Base-by-base conservation (phyloP, 2,113 vertebrate genomes). In the Campylomormyrus numenius region DNA sequence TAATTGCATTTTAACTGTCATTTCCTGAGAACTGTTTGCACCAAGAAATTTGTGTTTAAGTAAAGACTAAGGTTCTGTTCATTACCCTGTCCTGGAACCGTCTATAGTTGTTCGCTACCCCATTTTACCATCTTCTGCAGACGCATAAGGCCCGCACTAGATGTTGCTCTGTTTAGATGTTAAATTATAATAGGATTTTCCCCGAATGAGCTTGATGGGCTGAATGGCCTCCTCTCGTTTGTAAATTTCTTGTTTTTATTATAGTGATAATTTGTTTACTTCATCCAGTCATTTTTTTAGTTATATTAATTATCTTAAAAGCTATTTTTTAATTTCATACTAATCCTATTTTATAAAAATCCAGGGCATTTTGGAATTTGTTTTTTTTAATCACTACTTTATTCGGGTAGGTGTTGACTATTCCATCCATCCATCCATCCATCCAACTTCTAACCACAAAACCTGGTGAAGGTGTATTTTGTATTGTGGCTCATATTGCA, bases 31-130 rank as follows among this genome's bases (percentile, higher is more conserved):
- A 46, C 89, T 77, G 80, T 91, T 80, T 91, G 92, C 91, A 74
- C 70, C 87, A 52, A 92, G 91, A 92, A 58, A 92, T 94, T 95
- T 90, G 91, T 95, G 95, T 94, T 95, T 94, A 94, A 94, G 35
- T 58, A 62, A 87, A 88, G 39, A 39, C 31, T 94, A 91, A 93
- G 86, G 89, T 90, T 88, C 89, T 90, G 53, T 80, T 93, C 31
- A 1, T 50, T 17, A 87, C 49, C 85, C 15, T 77, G 46, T 31
- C 91, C 87, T 49, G 86, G 88, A 88, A 53, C 80, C 62, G 21
- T 88, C 89, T 80, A 5, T 88, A 17, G 42, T 48, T 35, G 46
- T 15, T 74, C 13, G 1, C 27, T 35, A 6, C 24, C 70, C n/a
- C n/a, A 35, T 35, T 89, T 50, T 13, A 42, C 87, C 58, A 74